These are phyloP conservation scores for Protosalanx chinensis DNA, from an alignment of 2,797 vertebrate genomes.

Conservation along the genomic window DNA sequence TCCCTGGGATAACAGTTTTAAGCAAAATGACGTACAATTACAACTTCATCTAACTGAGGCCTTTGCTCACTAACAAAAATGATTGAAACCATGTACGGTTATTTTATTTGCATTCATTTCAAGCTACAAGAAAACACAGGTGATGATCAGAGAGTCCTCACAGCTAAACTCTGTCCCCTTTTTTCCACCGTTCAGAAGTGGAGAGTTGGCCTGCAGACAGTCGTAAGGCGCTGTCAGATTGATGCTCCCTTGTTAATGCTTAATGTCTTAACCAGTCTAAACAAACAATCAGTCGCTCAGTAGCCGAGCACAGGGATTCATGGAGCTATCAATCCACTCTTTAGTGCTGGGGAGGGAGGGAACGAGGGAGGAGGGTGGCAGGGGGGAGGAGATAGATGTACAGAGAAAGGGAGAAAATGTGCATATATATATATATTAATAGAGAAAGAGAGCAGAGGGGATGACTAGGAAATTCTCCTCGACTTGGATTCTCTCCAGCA, in stretches of 20 bases:
- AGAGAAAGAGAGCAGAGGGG: constrained; percentile 66
- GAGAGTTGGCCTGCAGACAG: constrained; percentile 25
- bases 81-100: too few species aligned
- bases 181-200: neutral
- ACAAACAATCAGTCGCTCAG: constrained; percentile 78
- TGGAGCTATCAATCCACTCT: constrained; percentile 49
- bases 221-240: constrained; percentile 44
- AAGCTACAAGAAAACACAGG: neutral
- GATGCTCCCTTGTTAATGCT: constrained; percentile 47
- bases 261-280: constrained; percentile 76
- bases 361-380: constrained; percentile 43
- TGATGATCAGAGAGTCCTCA: neutral
- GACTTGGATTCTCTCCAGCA: constrained; percentile 68
- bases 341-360: constrained; percentile 51
- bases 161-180: neutral
- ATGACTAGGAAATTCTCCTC: constrained; percentile 77
- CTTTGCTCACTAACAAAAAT: too few species aligned
- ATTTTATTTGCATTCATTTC: too few species aligned
- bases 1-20: neutral
- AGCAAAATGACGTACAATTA: neutral
- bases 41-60: too few species aligned
- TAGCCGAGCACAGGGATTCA: constrained; percentile 42
- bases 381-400: constrained; percentile 69
- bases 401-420: constrained; percentile 61
- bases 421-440: constrained; percentile 47